Conservation (phyloP, 2,888 invertebrate genomes). For the Allophyes oxyacanthae region DNA sequence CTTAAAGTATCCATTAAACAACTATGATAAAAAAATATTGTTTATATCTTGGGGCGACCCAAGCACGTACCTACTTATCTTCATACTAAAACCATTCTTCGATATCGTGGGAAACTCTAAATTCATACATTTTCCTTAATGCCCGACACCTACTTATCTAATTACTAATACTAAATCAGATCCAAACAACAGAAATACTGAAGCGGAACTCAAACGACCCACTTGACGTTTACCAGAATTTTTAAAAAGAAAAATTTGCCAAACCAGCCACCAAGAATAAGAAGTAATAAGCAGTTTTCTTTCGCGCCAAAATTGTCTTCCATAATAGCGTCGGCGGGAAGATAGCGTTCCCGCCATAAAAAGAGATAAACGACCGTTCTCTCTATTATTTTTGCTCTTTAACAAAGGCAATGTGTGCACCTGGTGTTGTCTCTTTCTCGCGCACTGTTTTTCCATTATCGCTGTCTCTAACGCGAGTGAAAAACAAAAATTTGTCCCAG, state of each 20-base stretch:
- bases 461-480: conserved; percentile 77
- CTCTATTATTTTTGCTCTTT: conserved; percentile 89
- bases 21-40: too few relatives aligned
- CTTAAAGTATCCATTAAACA: too few relatives aligned
- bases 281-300: conserved; percentile 89
- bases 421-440: conserved; percentile 82
- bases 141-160: conserved; percentile 10
- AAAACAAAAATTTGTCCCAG: conserved; percentile 86
- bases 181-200: conserved; percentile 28
- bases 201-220: conserved; percentile 43
- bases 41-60: too few relatives aligned
- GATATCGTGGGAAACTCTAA: background rate
- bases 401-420: conserved; percentile 88
- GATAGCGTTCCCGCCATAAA: conserved; percentile 88
- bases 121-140: background rate
- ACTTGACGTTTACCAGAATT: conserved; percentile 45
- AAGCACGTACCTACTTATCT: too few relatives aligned
- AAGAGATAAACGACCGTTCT: conserved; percentile 89
- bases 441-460: conserved; percentile 55
- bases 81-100: too few relatives aligned
- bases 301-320: conserved; percentile 89
- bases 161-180: conserved; percentile 33
- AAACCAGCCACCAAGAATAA: conserved; percentile 81
- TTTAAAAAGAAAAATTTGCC: conserved; percentile 66
- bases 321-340: conserved; percentile 87